A percentile compares a stretch with the other conserved stretches of the same genome.
phyloP scores from a whole-genome alignment of 2,113 vertebrate species.

The Hemiscyllium ocellatum region DNA sequence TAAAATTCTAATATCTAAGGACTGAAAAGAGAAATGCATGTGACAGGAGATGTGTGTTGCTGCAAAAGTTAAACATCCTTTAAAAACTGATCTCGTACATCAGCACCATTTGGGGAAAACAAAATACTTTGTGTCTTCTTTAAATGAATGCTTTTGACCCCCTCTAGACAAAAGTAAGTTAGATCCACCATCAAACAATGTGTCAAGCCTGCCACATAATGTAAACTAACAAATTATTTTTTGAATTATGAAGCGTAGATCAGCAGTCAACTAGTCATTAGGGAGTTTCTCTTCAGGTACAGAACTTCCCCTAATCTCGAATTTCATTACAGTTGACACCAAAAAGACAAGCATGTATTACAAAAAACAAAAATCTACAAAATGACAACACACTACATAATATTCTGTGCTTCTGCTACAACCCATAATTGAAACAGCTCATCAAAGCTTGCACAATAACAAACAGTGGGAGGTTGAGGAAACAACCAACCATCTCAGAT shows the following conservation, averaged over 20 bases:
- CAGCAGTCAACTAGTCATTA: slow-evolving; percentile 36
- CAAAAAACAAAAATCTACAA: slow-evolving; percentile 12
- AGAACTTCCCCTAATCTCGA: slow-evolving; percentile 26
- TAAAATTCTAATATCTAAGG: neutral
- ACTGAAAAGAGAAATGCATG: neutral
- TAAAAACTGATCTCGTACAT: neutral
- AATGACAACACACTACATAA: slow-evolving; percentile 12
- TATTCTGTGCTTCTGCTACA: slow-evolving; percentile 22
- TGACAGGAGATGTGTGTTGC: neutral
- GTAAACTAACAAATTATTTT: slow-evolving; percentile 37
- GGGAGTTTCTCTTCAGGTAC: slow-evolving; percentile 30
- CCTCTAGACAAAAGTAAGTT: slow-evolving; percentile 17
- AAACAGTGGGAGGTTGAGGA: slow-evolving; percentile 25
- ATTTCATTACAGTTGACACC: slow-evolving; percentile 35
- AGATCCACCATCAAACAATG: slow-evolving; percentile 19
- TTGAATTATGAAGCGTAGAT: slow-evolving; percentile 34
- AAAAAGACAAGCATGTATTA: slow-evolving; percentile 33
- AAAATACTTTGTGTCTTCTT: neutral
- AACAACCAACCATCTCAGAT: neutral
- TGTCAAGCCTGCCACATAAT: slow-evolving; percentile 34
- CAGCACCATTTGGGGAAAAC: neutral
- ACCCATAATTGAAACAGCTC: slow-evolving; percentile 14
- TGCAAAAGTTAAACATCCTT: neutral
- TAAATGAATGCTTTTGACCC: slow-evolving; percentile 5
- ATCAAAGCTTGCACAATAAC: slow-evolving; percentile 22